phyloP scores from a whole-genome alignment of 2,797 vertebrate genomes.

The Peromyscus eremicus region DNA sequence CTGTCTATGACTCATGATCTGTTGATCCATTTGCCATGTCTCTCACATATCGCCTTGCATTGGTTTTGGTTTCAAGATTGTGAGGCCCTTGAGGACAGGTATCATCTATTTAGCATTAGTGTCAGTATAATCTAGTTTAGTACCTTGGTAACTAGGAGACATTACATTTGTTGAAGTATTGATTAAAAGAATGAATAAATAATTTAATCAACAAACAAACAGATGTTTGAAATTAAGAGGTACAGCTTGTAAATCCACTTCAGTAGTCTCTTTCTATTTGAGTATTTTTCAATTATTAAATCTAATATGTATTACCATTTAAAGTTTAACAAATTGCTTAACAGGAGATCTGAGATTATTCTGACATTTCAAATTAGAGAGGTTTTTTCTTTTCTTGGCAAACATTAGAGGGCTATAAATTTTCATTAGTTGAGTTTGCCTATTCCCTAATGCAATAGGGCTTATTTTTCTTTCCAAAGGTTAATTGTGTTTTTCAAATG shows the following conservation, averaged over 20 bases:
- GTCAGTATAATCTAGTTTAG: not conserved
- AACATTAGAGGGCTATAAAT: constrained; percentile 72
- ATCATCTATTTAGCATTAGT: not conserved
- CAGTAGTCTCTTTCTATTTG: constrained; percentile 13
- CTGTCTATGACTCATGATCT: not conserved
- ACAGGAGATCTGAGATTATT: constrained; percentile 66
- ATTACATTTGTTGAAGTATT: constrained; percentile 9
- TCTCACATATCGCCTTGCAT: not conserved
- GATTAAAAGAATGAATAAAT: constrained; percentile 71
- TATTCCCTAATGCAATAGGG: constrained; percentile 60
- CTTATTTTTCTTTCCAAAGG: constrained; percentile 71
- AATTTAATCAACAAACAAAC: constrained; percentile 77
- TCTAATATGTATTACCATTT: constrained; percentile 53
- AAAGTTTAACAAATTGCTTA: constrained; percentile 76
- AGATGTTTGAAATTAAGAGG: constrained; percentile 63
- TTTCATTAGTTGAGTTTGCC: constrained; percentile 69
- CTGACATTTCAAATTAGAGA: constrained; percentile 69
- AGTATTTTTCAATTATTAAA: constrained; percentile 71
- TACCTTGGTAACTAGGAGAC: not conserved
- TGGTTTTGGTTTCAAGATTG: not conserved
- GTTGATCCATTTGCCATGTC: rapidly evolving
- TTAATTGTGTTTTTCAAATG: constrained; percentile 77
- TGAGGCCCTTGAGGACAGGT: not conserved
- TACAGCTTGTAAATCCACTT: constrained; percentile 40
- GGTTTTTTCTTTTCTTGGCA: constrained; percentile 69